Conservation (phyloP, 2,113 vertebrate genomes). For the Carollia perspicillata region DNA sequence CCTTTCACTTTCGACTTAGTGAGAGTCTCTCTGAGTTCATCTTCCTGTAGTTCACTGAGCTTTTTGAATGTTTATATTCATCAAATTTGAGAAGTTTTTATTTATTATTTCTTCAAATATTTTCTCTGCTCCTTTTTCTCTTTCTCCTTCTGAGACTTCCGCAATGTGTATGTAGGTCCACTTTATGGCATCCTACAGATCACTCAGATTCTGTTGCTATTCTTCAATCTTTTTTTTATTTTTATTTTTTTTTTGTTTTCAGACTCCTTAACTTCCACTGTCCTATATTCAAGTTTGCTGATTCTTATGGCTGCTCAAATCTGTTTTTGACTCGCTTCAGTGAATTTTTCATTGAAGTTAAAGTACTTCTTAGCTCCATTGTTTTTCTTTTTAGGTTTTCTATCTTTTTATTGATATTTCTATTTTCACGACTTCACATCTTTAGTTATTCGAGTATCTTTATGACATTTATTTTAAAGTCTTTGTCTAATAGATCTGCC, state of each 20-base stretch:
- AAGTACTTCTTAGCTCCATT: neutral
- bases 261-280: neutral
- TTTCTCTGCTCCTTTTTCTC: neutral
- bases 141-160: neutral
- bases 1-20: neutral
- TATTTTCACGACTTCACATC: neutral
- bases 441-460: neutral
- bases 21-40: neutral
- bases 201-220: neutral
- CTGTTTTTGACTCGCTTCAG: neutral
- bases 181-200: neutral
- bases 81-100: neutral
- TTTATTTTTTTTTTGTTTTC: neutral
- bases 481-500: neutral
- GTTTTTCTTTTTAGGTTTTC: neutral
- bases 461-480: neutral
- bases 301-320: neutral
- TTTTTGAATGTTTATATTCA: neutral
- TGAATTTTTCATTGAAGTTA: neutral
- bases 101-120: neutral
- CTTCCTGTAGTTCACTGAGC: neutral
- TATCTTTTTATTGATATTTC: neutral
- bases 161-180: neutral
- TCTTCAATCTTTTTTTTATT: neutral
- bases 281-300: neutral